These are phyloP conservation scores for Boloria selene DNA, from an alignment of 2,888 invertebrate genomes.

Conservation along the genomic window DNA sequence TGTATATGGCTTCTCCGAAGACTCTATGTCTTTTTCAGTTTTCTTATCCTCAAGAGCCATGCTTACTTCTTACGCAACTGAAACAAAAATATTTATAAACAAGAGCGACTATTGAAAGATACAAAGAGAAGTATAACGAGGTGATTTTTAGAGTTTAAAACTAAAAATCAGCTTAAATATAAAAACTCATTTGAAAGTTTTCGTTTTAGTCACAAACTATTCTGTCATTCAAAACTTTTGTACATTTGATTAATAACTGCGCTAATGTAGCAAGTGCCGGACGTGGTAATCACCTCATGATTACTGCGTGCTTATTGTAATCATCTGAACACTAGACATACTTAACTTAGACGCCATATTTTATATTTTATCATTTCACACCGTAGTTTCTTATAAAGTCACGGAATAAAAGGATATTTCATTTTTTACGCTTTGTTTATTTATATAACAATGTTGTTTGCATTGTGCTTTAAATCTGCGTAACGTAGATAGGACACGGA, in stretches of 20 bases:
- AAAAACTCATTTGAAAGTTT: no score
- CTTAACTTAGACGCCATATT: slow-evolving; percentile 65
- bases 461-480: slow-evolving; percentile 6
- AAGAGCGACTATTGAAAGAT: no score
- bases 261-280: slow-evolving; percentile 62
- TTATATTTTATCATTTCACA: slow-evolving; percentile 55
- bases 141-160: no score
- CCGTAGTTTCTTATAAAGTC: slow-evolving; percentile 32
- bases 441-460: slow-evolving; percentile 25
- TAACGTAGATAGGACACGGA: slow-evolving; percentile 47
- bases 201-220: background rate
- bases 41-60: slow-evolving; percentile 46
- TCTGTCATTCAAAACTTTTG: slow-evolving; percentile 46
- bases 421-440: slow-evolving; percentile 20
- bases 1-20: slow-evolving; percentile 52
- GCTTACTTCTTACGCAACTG: slow-evolving; percentile 30
- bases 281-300: slow-evolving; percentile 75
- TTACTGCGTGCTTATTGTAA: slow-evolving; percentile 70
- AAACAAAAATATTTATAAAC: slow-evolving; percentile 31
- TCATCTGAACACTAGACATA: slow-evolving; percentile 58
- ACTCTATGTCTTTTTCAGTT: slow-evolving; percentile 52
- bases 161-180: no score
- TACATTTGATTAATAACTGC: slow-evolving; percentile 65
- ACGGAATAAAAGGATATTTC: slow-evolving; percentile 40
- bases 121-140: no score